Evolutionary conservation across 2,113 vertebrate species (phyloP), one percentile per base, ranked within the genome.

Genomic region (Sorex fumeus): DNA sequence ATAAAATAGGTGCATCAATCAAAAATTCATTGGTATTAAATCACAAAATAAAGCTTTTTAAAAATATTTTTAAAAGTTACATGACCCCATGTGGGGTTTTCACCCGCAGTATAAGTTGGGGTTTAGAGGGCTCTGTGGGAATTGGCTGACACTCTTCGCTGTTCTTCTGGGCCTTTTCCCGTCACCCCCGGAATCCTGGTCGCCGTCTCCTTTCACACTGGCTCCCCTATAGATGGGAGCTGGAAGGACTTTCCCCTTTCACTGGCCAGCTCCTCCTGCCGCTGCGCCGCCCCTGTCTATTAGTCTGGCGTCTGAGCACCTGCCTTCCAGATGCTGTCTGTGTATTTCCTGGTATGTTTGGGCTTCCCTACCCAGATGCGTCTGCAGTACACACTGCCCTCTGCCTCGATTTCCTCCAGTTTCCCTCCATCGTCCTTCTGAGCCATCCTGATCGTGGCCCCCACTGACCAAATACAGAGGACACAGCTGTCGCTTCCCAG

Each of bases 341-440:
- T 32, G 0, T 32, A n/a, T 85, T 93, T 69, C 82, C 84, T 34
- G 40, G 8, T 88, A 81, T 89, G 32, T 69, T 87, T 74, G 30
- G 40, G 40, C 40, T 40, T 40, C 40, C 40, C 40, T 50, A 34
- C 43, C 60, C 27, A 62, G 50, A 43, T 67, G 16, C 76, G 87
- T 70, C 84, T 78, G 40, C 64, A 16, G 25, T 28, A 62, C 2
- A 23, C 2, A 0, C 47, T 79, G 10, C 18, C 4, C 76, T 76
- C 75, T 76, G 43, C 21, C 32, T 75, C 83, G 45, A 76, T 67
- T 70, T 70, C 60, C 25, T 9, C 21, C n/a, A 4, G 2, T 30
- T 88, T 83, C 50, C 66, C 83, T 76, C 60, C 28, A 50, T 78
- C 47, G 36, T 45, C 78, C 71, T 15, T 81, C 40, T 28, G 43